Base-by-base conservation (phyloP, 23 tunicate genomes). In the Diplosoma virens region DNA sequence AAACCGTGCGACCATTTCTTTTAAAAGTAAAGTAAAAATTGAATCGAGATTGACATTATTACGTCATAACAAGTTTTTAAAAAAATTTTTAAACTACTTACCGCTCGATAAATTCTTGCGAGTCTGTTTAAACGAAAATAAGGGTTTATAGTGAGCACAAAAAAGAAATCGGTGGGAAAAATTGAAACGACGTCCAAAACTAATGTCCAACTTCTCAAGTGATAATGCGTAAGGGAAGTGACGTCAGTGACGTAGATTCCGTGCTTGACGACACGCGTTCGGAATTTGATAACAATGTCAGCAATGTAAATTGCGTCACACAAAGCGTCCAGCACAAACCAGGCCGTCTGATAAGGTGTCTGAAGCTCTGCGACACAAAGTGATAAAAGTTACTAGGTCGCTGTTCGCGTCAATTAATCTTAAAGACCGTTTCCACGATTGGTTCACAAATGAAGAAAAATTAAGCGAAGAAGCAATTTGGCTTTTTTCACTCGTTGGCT, bases 161-260 rank as follows among this genome's bases (percentile, higher is more conserved):
- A 89, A 18, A 89, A 71, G 11, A 89, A 63, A 78, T 89, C 96
- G 26, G 96, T 81, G 17, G 96, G 96, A 71, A 89, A 75, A 4
- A 89, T 59, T 20, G 96, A 80, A 1, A 82, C 45, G 34, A 89
- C 37, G 63, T 89, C 96, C 53, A 89, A 55, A 30, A 89, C 18
- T 18, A 83, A 20, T 21, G 88, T 83, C 96, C 88, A 82, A 48
- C 78, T 71, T 47, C 78, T 58, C 31, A 59, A 66, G 56, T 82
- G 88, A 27, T 78, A 75, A 6, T 75, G 83, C 33, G 53, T 68
- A 25, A 82, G 25, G 0, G 33, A 26, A 0, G 21, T 28, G n/a
- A 29, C 9, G 22, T 47, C 36, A 11, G 61, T 58, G 5, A 89
- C 70, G 47, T 77, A 89, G 23, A 89, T 50, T 29, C 96, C 96